Conservation (phyloP, 1,140 invertebrate genomes). For the Drosophila auraria region DNA sequence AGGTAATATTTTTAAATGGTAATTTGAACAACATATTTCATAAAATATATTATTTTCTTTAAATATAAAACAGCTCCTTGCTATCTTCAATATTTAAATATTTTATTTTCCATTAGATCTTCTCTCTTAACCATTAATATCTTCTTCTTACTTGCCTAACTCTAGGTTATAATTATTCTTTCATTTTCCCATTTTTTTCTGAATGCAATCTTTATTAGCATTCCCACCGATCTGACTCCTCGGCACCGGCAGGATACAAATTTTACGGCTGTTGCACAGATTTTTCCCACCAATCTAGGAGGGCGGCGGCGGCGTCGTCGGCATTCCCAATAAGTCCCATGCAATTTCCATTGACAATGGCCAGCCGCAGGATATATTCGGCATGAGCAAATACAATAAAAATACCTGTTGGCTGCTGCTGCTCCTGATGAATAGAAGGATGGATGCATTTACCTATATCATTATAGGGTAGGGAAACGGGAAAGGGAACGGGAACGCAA, state of each 20-base stretch:
- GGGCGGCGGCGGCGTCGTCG: not conserved
- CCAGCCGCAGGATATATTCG: constrained; percentile 81
- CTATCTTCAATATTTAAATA: not conserved
- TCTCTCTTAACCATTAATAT: too few relatives aligned
- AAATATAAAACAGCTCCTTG: too few relatives aligned
- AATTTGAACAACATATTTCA: not conserved
- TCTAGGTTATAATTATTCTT: not conserved
- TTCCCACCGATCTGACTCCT: constrained; percentile 43
- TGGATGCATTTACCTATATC: constrained; percentile 64
- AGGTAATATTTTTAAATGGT: not conserved
- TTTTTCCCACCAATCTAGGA: constrained; percentile 60
- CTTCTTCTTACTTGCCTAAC: not conserved
- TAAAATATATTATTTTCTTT: too few relatives aligned
- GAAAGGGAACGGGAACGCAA: constrained; percentile 32
- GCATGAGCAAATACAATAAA: constrained; percentile 80
- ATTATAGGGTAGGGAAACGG: constrained; percentile 30
- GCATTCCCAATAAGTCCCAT: constrained; percentile 53
- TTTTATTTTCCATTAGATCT: not conserved
- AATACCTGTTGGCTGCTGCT: constrained; percentile 73
- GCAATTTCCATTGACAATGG: constrained; percentile 72
- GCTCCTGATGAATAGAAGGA: constrained; percentile 34
- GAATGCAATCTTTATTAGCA: constrained; percentile 63
- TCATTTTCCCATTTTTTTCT: not conserved
- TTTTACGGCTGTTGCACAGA: constrained; percentile 64
- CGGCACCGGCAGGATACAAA: constrained; percentile 54